Base-by-base conservation (phyloP, 2,797 vertebrate species). In the Brachyrhaphis roseni region DNA sequence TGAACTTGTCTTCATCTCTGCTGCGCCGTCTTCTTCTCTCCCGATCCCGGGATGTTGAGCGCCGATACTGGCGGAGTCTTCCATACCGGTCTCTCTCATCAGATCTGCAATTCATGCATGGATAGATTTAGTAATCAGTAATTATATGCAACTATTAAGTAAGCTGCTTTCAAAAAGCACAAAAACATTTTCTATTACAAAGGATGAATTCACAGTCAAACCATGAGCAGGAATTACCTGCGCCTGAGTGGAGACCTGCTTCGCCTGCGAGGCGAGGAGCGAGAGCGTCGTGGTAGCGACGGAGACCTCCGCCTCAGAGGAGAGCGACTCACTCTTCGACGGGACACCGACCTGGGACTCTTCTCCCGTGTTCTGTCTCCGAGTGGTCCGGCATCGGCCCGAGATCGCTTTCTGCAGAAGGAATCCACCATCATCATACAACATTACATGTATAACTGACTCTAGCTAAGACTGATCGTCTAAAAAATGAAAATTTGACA, bases 1-100 rank as follows among this genome's bases (percentile, higher is more conserved):
- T 99, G 92, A 98, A 99, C 93, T 98, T 99, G 92, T 99, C 98
- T 94, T 99, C 98, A 53, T 97, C 97, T 93, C 97, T 95, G 94
- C 96, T 97, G 83, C 97, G 96, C 79, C 98, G 93, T 75, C 97
- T 95, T 16, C 98, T 97, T 72, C 95, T 89, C 4, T 86, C 94
- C 20, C 96, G 95, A 84, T 98, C 97, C 2, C 98, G 96, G n/a
- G 98, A 98, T 16, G 78, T 95, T 20, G 98, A 99, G 71, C 98
- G 95, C 20, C 98, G 95, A 81, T 94, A 95, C 84, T 96, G 94
- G 46, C 98, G 95, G 80, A 95, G 96, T 73, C 97, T 90, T 46
- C 97, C 98, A 46, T 96, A 95, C 85, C 98, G 88, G 83, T 99
- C 98, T 91, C 98, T 97, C 53, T 96, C 93, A 23, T 89, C 88